Evolutionary conservation across 64 coral and sea anemone species (phyloP).

Genomic region (Trachythela sp.): DNA sequence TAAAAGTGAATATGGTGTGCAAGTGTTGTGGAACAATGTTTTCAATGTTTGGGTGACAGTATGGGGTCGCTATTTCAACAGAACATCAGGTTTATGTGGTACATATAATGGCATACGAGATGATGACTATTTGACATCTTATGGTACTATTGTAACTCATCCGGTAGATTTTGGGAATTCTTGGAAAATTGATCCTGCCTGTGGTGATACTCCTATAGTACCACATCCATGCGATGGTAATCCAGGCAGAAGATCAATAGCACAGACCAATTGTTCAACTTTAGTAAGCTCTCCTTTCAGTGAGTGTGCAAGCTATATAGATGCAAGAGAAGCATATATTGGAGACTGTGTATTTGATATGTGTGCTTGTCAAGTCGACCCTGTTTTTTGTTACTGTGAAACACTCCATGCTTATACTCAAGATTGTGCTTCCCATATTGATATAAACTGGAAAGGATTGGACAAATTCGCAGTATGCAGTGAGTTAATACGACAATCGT

Average conservation of each 20-base stretch:
- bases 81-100: constrained; percentile 10
- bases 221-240: neutral
- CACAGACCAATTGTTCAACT: neutral
- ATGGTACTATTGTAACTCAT: neutral
- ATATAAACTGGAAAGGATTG: neutral
- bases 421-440: neutral
- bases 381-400: too few relatives aligned
- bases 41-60: neutral
- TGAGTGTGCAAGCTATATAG: neutral
- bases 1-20: neutral
- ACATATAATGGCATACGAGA: neutral
- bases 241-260: neutral
- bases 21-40: neutral
- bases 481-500: neutral
- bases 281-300: neutral
- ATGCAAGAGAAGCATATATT: neutral
- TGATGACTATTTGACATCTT: neutral
- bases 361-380: neutral
- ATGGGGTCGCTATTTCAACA: neutral
- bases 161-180: neutral
- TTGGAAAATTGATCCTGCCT: neutral
- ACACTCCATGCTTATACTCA: neutral
- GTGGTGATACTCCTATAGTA: neutral
- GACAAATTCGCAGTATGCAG: neutral
- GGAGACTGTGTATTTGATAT: neutral